These are phyloP conservation scores for Agriopis marginaria DNA, from an alignment of 2,888 invertebrate genomes.

Conservation along the genomic window DNA sequence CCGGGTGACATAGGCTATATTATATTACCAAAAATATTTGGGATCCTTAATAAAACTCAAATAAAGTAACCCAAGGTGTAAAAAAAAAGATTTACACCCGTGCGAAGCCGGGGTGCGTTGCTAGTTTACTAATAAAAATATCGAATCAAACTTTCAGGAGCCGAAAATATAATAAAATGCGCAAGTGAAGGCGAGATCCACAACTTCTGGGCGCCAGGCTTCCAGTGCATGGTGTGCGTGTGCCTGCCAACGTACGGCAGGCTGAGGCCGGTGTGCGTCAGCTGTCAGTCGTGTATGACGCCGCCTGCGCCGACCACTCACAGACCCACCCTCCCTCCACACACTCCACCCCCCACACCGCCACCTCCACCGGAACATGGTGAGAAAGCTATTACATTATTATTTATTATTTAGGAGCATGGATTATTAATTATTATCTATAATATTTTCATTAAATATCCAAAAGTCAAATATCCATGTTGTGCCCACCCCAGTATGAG, in stretches of 20 bases:
- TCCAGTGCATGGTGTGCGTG: conserved; percentile 67
- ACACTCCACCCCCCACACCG: conserved; percentile 1
- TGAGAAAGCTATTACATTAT: background rate
- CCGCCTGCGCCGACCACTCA: conserved; percentile 15
- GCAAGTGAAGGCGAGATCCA: conserved; percentile 63
- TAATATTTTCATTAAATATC: too few relatives aligned
- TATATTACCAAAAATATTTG: too few relatives aligned
- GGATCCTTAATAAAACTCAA: too few relatives aligned
- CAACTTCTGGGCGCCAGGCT: conserved; percentile 54
- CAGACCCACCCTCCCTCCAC: conserved; percentile 12
- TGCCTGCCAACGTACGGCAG: conserved; percentile 59
- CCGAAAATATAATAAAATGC: conserved; percentile 55
- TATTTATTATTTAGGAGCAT: too few relatives aligned
- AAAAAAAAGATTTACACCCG: too few relatives aligned
- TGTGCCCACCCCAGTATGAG: too few relatives aligned
- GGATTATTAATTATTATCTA: too few relatives aligned
- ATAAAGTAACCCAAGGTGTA: too few relatives aligned
- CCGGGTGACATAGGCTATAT: too few relatives aligned
- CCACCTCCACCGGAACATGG: background rate
- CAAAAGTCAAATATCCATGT: too few relatives aligned
- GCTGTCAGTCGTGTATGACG: conserved; percentile 58
- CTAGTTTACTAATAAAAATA: too few relatives aligned
- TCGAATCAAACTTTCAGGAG: conserved; percentile 55
- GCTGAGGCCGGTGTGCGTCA: conserved; percentile 64
- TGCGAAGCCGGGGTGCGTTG: too few relatives aligned